Percentiles rank a stretch among this genome's conserved stretches.
Conservation (phyloP, 64 coral and sea anemone genomes). For the Trachythela sp. region DNA sequence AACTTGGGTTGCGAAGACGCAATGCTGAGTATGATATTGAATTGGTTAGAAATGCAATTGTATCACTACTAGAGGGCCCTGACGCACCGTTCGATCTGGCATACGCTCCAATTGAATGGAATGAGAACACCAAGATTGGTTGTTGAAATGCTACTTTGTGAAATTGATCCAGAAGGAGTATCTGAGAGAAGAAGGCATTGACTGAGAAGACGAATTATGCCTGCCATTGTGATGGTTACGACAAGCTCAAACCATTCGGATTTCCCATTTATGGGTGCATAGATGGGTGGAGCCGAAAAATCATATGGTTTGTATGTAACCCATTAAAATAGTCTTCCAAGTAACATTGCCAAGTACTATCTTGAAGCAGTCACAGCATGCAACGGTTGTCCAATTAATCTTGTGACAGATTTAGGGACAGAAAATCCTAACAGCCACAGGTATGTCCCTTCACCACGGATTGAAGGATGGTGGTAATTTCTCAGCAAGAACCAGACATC, state of each 20-base stretch:
- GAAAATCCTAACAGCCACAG: neutral
- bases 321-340: neutral
- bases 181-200: neutral
- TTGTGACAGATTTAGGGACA: neutral
- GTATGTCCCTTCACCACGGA: neutral
- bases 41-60: neutral
- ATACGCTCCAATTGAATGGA: constrained; percentile 9
- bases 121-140: neutral
- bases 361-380: neutral
- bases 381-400: no score
- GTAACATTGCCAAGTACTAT: constrained; percentile 3
- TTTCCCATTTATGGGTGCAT: neutral
- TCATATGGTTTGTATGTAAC: neutral
- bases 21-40: neutral
- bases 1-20: constrained; percentile 1
- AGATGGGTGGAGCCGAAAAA: neutral
- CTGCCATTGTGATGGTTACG: neutral
- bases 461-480: constrained; percentile 14
- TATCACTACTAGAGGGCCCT: neutral
- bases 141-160: neutral
- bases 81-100: constrained; percentile 1
- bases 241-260: constrained; percentile 1
- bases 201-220: neutral
- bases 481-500: neutral
- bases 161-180: neutral